Evolutionary conservation across 1,140 invertebrate species (phyloP).

Genomic region (Pseudomyrmex flavicornis): DNA sequence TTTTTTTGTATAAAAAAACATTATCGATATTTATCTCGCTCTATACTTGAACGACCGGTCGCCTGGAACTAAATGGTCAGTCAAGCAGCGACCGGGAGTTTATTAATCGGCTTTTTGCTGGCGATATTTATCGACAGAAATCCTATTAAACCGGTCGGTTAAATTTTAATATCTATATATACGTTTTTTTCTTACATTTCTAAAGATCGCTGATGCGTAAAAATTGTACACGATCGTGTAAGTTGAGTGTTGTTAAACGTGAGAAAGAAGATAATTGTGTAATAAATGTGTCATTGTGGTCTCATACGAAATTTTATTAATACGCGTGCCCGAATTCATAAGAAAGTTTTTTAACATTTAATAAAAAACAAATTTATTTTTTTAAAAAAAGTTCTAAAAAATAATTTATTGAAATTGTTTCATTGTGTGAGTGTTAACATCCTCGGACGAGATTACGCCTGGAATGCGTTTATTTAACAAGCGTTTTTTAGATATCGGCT

Average conservation of each 20-base stretch:
- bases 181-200: conserved; percentile 17
- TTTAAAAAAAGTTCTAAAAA: too few relatives aligned
- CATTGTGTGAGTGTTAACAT: background rate
- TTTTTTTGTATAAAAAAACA: background rate
- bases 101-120: too few relatives aligned
- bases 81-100: too few relatives aligned
- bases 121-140: too few relatives aligned
- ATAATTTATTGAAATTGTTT: too few relatives aligned
- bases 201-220: background rate
- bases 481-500: conserved; percentile 65
- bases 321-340: background rate
- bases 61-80: too few relatives aligned
- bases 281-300: conserved; percentile 50
- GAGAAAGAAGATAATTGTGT: background rate
- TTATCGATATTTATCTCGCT: background rate
- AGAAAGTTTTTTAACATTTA: background rate
- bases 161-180: background rate
- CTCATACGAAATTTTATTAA: conserved; percentile 22
- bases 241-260: conserved; percentile 12
- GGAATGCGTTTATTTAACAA: conserved; percentile 38
- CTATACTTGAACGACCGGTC: background rate
- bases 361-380: too few relatives aligned
- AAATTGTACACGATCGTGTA: background rate
- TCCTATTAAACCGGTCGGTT: too few relatives aligned
- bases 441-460: background rate